Percentiles rank a stretch among this genome's conserved stretches.
These are phyloP conservation scores for Plutomurus gul DNA, from an alignment of 1,140 invertebrate genomes.

Conservation along the genomic window DNA sequence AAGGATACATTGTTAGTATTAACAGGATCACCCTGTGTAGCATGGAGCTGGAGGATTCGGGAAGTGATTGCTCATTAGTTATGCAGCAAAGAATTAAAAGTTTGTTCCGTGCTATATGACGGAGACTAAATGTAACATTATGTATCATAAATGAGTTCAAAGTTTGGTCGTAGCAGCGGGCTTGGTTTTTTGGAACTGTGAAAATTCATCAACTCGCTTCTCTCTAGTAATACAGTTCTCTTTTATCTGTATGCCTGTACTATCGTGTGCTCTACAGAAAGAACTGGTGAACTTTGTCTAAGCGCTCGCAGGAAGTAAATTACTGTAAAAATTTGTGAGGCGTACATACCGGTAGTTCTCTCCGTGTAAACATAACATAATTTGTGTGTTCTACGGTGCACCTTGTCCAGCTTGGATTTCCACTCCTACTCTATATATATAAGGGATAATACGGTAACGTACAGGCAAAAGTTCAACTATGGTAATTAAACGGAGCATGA, in stretches of 20 bases:
- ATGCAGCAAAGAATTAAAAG: background rate
- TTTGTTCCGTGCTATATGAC: background rate
- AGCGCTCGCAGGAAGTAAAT: background rate
- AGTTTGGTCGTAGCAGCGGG: background rate
- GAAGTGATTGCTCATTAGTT: background rate
- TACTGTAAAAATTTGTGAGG: constrained; percentile 2
- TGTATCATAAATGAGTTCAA: background rate
- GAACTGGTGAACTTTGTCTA: too few relatives aligned
- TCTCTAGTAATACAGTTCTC: too few relatives aligned
- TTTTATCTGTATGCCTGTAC: too few relatives aligned
- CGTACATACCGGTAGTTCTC: background rate
- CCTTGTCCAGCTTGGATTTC: too few relatives aligned
- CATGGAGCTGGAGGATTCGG: background rate
- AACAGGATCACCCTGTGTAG: background rate
- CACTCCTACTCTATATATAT: too few relatives aligned
- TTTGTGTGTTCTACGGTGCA: too few relatives aligned
- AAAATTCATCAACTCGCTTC: too few relatives aligned
- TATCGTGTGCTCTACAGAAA: too few relatives aligned
- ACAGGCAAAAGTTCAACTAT: background rate
- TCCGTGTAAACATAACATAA: too few relatives aligned
- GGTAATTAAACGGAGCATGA: background rate
- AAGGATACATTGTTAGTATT: too few relatives aligned
- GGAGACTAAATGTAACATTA: background rate
- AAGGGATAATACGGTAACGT: too few relatives aligned
- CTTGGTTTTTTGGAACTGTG: background rate